Percentiles rank a stretch among this genome's conserved stretches.
These are phyloP conservation scores for Anoplopoma fimbria DNA, from an alignment of 2,113 vertebrate genomes.

Conservation along the genomic window DNA sequence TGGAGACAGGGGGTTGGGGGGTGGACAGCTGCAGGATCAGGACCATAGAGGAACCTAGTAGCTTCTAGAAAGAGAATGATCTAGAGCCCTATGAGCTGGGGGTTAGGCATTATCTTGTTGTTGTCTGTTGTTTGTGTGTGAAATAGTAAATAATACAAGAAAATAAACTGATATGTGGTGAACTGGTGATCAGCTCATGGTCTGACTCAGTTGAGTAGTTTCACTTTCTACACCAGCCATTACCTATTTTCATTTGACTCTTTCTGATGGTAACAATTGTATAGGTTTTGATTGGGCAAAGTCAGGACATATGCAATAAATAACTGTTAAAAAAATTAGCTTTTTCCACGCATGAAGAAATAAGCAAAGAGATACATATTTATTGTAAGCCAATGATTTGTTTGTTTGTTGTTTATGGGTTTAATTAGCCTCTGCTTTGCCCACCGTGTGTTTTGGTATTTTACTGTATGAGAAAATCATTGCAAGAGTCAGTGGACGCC, in stretches of 20 bases:
- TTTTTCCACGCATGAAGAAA: too few relatives aligned
- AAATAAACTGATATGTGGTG: not conserved
- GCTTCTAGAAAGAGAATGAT: slow-evolving; percentile 81
- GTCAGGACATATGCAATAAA: not conserved
- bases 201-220: not conserved
- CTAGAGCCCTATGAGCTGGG: slow-evolving; percentile 10
- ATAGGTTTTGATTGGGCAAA: not conserved
- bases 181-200: not conserved
- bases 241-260: not conserved
- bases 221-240: not conserved
- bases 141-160: not conserved
- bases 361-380: too few relatives aligned
- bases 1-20: slow-evolving; percentile 1
- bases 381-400: too few relatives aligned
- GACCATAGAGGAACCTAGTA: slow-evolving; percentile 69
- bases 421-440: too few relatives aligned
- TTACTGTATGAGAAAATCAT: too few relatives aligned
- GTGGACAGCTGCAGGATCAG: slow-evolving; percentile 76
- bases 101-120: not conserved
- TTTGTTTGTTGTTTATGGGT: not conserved
- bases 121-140: not conserved
- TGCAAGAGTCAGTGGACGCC: not conserved
- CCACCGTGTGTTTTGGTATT: too few relatives aligned
- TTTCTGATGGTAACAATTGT: not conserved
- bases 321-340: too few relatives aligned